Evolutionary conservation across 2,888 invertebrate species (phyloP).

Genomic region (Hirtodrosophila confusa): DNA sequence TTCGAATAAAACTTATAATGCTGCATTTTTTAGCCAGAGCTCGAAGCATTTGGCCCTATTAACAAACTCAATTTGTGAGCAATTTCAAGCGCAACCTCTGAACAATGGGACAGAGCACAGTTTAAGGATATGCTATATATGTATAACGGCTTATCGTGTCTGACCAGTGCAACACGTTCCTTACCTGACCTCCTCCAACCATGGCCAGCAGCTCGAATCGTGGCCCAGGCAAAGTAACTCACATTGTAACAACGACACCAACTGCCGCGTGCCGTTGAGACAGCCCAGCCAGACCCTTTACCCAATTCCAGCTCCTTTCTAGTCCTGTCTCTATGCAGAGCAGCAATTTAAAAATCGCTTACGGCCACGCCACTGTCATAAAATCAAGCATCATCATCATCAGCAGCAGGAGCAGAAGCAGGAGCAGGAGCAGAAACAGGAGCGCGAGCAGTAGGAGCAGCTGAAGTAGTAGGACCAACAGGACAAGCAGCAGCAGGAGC

Average conservation of each 20-base stretch:
- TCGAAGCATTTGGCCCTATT: conserved; percentile 57
- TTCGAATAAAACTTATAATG: conserved; percentile 41
- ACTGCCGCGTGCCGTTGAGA: conserved; percentile 12
- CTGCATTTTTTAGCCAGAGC: conserved; percentile 44
- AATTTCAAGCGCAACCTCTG: conserved; percentile 46
- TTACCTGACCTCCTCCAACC: conserved; percentile 2
- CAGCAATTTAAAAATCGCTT: conserved; percentile 72
- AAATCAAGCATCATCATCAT: conserved; percentile 67
- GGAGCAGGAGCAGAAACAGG: conserved; percentile 27
- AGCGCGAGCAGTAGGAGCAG: conserved; percentile 19
- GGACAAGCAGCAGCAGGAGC: background rate
- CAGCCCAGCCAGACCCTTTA: conserved; percentile 1
- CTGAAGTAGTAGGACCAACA: conserved; percentile 11
- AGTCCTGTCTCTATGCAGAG: conserved; percentile 53
- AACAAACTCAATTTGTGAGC: conserved; percentile 70
- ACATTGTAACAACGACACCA: conserved; percentile 28
- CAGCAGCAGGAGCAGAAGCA: conserved; percentile 31
- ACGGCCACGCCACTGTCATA: conserved; percentile 72
- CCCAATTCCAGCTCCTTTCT: conserved; percentile 6
- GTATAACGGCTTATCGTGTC: conserved; percentile 60
- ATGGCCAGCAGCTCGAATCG: conserved; percentile 9
- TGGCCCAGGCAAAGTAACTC: conserved; percentile 17
- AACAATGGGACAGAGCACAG: conserved; percentile 40
- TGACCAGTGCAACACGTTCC: conserved; percentile 68
- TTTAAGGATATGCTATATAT: conserved; percentile 62